Evolutionary conservation across 2,113 vertebrate genomes (phyloP).

Genomic region (Chloropsis cyanopogon): DNA sequence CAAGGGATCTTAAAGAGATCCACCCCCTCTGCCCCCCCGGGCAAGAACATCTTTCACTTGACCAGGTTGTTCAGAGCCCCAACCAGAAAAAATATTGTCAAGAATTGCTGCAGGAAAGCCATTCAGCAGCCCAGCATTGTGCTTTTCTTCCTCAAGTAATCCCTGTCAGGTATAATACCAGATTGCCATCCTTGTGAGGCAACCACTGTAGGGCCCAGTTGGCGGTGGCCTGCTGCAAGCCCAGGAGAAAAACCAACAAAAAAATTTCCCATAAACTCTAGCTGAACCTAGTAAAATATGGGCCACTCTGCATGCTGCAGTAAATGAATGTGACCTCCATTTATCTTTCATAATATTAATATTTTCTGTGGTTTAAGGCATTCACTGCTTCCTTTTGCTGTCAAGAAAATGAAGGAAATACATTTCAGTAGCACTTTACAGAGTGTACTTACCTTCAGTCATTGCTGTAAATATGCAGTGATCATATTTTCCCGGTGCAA

Average conservation of each 20-base stretch:
- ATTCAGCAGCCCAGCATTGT: not conserved
- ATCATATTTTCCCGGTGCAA: constrained; percentile 54
- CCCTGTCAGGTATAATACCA: not conserved
- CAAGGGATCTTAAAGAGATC: not conserved
- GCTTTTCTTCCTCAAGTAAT: not conserved
- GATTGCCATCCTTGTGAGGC: not conserved
- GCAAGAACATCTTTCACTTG: not conserved
- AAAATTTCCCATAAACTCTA: constrained; percentile 71
- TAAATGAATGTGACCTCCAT: constrained; percentile 65
- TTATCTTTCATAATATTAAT: constrained; percentile 73
- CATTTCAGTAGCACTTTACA: constrained; percentile 76
- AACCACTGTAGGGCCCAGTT: not conserved
- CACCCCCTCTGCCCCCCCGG: fast-evolving
- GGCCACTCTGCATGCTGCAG: constrained; percentile 40
- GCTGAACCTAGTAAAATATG: constrained; percentile 73
- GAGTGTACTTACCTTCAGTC: constrained; percentile 69
- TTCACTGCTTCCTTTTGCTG: constrained; percentile 73
- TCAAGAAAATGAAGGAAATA: constrained; percentile 74
- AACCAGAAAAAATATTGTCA: not conserved
- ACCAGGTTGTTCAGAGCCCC: not conserved
- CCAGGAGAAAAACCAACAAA: not conserved
- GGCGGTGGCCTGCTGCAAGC: not conserved
- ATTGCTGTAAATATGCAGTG: constrained; percentile 65
- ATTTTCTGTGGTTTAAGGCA: constrained; percentile 72
- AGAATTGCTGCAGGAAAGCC: not conserved